Percentiles rank a stretch among this genome's conserved stretches.
These are phyloP conservation scores for Drosophila littoralis DNA, from an alignment of 1,140 invertebrate genomes.

Conservation along the genomic window DNA sequence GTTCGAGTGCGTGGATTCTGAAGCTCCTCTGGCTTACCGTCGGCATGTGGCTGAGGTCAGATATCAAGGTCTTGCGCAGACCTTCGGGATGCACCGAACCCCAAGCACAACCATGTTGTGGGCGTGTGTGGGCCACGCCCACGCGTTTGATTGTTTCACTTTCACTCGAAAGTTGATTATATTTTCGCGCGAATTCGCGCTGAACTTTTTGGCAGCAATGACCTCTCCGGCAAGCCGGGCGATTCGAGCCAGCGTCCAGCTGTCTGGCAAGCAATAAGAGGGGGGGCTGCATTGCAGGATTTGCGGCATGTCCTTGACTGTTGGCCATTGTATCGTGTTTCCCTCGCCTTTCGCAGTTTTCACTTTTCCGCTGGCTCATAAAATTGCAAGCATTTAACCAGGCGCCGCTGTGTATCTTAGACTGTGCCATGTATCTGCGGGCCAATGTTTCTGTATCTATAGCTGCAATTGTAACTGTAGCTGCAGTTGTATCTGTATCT, in stretches of 20 bases:
- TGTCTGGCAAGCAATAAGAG: constrained; percentile 9
- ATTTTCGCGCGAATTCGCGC: constrained; percentile 66
- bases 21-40: background rate
- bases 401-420: constrained; percentile 15
- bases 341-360: constrained; percentile 59
- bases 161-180: constrained; percentile 74
- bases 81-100: background rate
- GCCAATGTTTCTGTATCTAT: background rate
- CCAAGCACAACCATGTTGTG: too few relatives aligned
- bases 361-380: constrained; percentile 74
- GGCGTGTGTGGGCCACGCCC: background rate
- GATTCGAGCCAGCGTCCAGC: constrained; percentile 30
- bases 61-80: background rate
- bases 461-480: background rate
- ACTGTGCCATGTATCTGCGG: constrained; percentile 24
- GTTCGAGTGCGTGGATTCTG: background rate
- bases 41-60: constrained; percentile 5
- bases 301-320: constrained; percentile 78
- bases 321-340: constrained; percentile 69
- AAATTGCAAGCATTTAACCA: constrained; percentile 77
- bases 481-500: constrained; percentile 7
- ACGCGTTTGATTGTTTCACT: constrained; percentile 68
- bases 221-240: constrained; percentile 37
- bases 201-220: constrained; percentile 64
- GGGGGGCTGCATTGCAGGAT: constrained; percentile 31